Evolutionary conservation across 2,797 vertebrate species (phyloP).

Genomic region (Sebastes hubbsi): DNA sequence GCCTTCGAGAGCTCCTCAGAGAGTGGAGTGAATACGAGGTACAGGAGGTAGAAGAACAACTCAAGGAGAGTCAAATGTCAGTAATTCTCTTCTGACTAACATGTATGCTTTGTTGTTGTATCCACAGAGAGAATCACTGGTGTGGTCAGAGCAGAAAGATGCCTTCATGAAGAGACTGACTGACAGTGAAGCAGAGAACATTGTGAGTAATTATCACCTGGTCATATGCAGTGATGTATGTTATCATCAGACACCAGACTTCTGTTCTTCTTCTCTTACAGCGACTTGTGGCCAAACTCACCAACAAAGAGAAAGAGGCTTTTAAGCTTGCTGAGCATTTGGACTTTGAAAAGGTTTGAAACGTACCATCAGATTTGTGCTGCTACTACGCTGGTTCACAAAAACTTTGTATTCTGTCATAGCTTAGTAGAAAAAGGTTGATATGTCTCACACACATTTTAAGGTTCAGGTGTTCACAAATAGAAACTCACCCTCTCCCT

Average conservation of each 20-base stretch:
- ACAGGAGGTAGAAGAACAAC: background rate
- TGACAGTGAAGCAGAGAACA: conserved; percentile 86
- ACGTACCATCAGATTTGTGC: background rate
- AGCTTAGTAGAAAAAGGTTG: too few relatives aligned
- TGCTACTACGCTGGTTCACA: background rate
- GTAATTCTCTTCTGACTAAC: background rate
- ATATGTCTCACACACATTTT: background rate
- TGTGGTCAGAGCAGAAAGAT: conserved; percentile 81
- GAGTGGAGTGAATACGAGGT: conserved; percentile 88
- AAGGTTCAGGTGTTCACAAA: background rate
- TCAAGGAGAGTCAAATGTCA: background rate
- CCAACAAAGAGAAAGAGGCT: conserved; percentile 85
- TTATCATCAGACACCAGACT: background rate
- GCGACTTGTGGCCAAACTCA: conserved; percentile 85
- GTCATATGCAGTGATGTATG: background rate
- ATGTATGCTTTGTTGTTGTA: background rate
- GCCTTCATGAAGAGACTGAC: conserved; percentile 81
- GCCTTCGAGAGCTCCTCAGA: conserved; percentile 87
- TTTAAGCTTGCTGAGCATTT: conserved; percentile 82
- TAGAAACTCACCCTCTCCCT: background rate
- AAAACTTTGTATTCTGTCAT: background rate
- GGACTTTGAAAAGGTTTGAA: conserved; percentile 88
- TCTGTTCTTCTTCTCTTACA: conserved; percentile 52
- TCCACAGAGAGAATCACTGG: conserved; percentile 79
- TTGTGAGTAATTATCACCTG: conserved; percentile 70